Conservation (phyloP, 2,113 vertebrate species). For the Tiliqua scincoides region DNA sequence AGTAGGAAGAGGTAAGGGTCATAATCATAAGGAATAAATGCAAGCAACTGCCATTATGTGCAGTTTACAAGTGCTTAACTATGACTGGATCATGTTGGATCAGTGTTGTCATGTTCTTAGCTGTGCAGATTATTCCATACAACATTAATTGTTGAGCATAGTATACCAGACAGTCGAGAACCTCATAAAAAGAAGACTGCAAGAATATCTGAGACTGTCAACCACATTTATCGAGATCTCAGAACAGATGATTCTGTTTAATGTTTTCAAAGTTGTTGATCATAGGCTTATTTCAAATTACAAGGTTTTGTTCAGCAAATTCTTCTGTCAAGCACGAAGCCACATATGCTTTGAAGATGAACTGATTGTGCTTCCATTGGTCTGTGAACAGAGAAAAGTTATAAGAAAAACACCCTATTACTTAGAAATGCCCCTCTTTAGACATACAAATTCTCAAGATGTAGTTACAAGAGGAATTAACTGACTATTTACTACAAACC, state of each 20-base stretch:
- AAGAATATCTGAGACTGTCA: background rate
- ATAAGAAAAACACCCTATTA: background rate
- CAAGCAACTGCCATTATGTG: background rate
- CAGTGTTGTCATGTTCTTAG: background rate
- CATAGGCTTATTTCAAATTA: background rate
- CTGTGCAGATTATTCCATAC: background rate
- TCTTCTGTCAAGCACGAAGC: background rate
- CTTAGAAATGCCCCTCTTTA: background rate
- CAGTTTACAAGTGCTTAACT: background rate
- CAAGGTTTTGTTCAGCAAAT: constrained; percentile 5
- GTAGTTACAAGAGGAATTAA: background rate
- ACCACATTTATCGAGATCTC: constrained; percentile 15
- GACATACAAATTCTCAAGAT: background rate
- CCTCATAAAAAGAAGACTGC: constrained; percentile 13
- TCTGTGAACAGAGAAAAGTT: background rate
- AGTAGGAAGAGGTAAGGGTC: background rate
- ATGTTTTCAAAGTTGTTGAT: background rate
- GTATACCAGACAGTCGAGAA: constrained; percentile 5
- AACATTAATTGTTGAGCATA: background rate
- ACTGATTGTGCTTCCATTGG: background rate
- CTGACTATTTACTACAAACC: background rate
- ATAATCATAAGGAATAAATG: background rate
- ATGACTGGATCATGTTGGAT: background rate
- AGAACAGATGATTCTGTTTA: constrained; percentile 39
- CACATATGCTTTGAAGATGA: background rate